Evolutionary conservation across 2,888 invertebrate genomes (phyloP).

Genomic region (Rhabditoides inermis): DNA sequence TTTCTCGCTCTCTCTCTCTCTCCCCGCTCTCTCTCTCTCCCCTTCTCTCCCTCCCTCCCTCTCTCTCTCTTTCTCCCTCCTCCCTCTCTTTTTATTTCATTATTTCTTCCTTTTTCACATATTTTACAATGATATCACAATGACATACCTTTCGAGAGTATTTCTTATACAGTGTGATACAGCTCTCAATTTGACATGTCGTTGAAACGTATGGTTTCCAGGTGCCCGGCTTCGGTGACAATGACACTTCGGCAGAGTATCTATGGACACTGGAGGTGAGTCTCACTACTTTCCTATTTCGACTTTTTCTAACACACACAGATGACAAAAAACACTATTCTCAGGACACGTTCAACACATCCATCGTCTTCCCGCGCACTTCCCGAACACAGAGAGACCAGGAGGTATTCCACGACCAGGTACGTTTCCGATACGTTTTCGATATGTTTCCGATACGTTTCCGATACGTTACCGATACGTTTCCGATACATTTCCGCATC

Average conservation of each 20-base stretch:
- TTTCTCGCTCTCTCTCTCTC: too few relatives aligned
- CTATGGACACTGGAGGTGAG: conserved; percentile 37
- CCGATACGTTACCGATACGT: too few relatives aligned
- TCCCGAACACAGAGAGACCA: conserved; percentile 21
- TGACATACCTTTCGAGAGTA: neutral
- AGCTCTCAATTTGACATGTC: neutral
- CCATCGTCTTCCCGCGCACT: conserved; percentile 39
- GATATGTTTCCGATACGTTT: too few relatives aligned
- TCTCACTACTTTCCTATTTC: too few relatives aligned
- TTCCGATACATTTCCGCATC: too few relatives aligned
- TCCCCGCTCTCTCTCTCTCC: too few relatives aligned
- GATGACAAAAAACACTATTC: too few relatives aligned
- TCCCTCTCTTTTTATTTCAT: too few relatives aligned
- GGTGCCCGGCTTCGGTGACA: conserved; percentile 41
- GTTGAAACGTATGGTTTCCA: conserved; percentile 2
- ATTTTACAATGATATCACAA: neutral
- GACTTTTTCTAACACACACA: too few relatives aligned
- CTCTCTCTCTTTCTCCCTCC: too few relatives aligned
- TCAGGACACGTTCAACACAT: conserved; percentile 34
- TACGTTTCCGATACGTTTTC: conserved; percentile 1
- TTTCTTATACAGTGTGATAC: neutral
- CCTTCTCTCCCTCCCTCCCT: too few relatives aligned
- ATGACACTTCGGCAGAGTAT: conserved; percentile 13
- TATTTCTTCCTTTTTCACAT: too few relatives aligned
- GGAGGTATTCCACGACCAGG: conserved; percentile 33